Percentiles rank a stretch among this genome's conserved stretches.
phyloP scores from a whole-genome alignment of 2,888 invertebrate species.

The Bellardia bayeri region DNA sequence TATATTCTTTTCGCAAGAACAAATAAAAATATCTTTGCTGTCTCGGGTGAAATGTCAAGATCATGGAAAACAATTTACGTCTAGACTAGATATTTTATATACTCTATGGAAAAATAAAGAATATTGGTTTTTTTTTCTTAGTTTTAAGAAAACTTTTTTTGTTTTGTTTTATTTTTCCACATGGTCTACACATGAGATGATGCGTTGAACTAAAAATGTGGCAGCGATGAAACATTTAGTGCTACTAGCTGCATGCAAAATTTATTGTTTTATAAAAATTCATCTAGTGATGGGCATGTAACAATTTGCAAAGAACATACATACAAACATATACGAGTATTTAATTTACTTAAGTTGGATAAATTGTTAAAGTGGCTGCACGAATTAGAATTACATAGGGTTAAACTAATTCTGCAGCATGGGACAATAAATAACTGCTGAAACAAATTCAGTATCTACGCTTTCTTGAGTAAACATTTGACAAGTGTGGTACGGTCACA shows the following conservation, averaged over 20 bases:
- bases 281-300: constrained; percentile 44
- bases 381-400: background rate
- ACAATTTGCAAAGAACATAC: constrained; percentile 53
- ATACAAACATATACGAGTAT: background rate
- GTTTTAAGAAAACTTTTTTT: constrained; percentile 50
- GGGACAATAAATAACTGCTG: too few relatives aligned
- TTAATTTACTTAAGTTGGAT: background rate
- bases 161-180: constrained; percentile 54
- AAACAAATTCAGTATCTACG: too few relatives aligned
- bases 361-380: background rate
- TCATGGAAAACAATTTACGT: constrained; percentile 68
- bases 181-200: constrained; percentile 68
- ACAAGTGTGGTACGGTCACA: too few relatives aligned
- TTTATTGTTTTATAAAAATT: constrained; percentile 30
- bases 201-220: constrained; percentile 28
- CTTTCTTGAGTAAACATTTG: too few relatives aligned
- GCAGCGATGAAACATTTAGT: background rate
- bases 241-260: constrained; percentile 22
- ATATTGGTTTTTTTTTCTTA: constrained; percentile 1
- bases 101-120: constrained; percentile 15
- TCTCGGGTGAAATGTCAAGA: constrained; percentile 71
- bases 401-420: too few relatives aligned
- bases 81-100: constrained; percentile 64
- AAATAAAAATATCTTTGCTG: background rate
- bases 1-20: constrained; percentile 1